Base-by-base conservation (phyloP, 2,797 vertebrate genomes). In the Potorous gilbertii region DNA sequence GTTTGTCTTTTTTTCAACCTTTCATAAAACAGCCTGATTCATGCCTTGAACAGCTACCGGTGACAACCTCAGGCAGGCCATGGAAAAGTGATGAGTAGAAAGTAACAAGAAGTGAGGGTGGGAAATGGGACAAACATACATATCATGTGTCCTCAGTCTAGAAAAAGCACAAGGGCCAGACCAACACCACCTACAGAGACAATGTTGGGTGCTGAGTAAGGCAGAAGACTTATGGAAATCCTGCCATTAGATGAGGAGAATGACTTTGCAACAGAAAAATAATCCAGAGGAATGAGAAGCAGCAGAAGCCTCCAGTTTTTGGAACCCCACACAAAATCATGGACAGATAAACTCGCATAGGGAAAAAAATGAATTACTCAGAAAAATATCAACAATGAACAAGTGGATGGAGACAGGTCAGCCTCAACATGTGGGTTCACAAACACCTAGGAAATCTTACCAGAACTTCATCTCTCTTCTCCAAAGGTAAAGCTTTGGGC, bases 401-500 rank as follows among this genome's bases (percentile, higher is more conserved):
- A 96, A 94, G 96, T 94, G 95, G 96, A 98, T 95, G 96, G 96
- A 97, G 95, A 97, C 96, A 98, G 96, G 93, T 97, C 95, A 97
- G 96, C 96, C 96, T 97, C 56, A 21, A 97, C 94, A 95, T 97
- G 97, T 96, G 96, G 96, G 56, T 21, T 96, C 91, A 98, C 97
- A 95, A 5, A 97, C 11, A 97, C 98, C 97, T 98, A 96, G 90
- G 96, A 97, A 96, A 95, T 97, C 98, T 98, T 98, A 98, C 98
- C 98, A 97, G 97, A 96, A 97, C 94, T 98, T 94, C 96, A 96
- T 97, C 96, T 97, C 96, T 97, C 95, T 96, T 96, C 98, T 97
- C 97, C 98, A 97, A 98, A 97, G 97, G 98, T 95, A 97, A 97
- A 98, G 97, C 98, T 98, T 97, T 98, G 97, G 97, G 97, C 96